These are phyloP conservation scores for Agrotis puta DNA, from an alignment of 2,888 invertebrate species.

Conservation along the genomic window DNA sequence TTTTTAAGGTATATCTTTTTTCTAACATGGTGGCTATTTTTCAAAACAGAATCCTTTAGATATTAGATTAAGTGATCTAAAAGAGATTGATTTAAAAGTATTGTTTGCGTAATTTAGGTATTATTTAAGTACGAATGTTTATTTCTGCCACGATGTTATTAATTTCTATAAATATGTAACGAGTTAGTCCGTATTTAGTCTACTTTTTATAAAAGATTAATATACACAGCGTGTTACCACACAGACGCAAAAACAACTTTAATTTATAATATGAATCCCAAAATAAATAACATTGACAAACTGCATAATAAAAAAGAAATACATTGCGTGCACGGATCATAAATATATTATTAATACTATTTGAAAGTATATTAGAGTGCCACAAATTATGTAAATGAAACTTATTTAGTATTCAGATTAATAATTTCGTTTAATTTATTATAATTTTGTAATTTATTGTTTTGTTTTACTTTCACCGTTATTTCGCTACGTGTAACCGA, in stretches of 20 bases:
- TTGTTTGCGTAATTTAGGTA: no score
- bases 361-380: slow-evolving; percentile 3
- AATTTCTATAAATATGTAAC: not conserved
- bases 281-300: not conserved
- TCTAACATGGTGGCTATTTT: no score
- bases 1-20: no score
- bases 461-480: slow-evolving; percentile 34
- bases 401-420: not conserved
- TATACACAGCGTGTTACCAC: no score
- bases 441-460: slow-evolving; percentile 12
- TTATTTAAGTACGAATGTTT: not conserved
- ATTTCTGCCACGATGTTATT: not conserved
- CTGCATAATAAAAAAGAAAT: not conserved
- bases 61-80: no score
- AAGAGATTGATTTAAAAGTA: no score
- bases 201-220: no score
- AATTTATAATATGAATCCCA: not conserved
- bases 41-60: no score
- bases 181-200: no score
- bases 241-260: not conserved
- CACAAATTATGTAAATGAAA: slow-evolving; percentile 30
- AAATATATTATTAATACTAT: slow-evolving; percentile 6
- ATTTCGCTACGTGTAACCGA: not conserved
- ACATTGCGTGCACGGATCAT: not conserved
- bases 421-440: slow-evolving; percentile 33